phyloP scores from a whole-genome alignment of 2,797 vertebrate genomes.

The Notolepis coatsorum region DNA sequence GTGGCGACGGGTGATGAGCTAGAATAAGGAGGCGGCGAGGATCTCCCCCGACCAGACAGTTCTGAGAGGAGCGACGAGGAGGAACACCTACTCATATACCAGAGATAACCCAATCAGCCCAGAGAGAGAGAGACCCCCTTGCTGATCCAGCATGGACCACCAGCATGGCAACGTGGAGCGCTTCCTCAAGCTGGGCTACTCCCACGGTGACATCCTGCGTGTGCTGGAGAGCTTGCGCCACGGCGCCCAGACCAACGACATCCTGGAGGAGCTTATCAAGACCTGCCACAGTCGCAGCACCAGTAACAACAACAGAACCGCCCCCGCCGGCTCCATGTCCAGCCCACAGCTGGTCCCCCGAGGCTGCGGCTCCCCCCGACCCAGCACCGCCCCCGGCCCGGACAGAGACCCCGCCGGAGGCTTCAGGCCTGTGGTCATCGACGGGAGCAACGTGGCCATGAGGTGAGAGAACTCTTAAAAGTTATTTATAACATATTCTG shows the following conservation, averaged over 20 bases:
- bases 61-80: conserved; percentile 20
- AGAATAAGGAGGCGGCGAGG: conserved; percentile 55
- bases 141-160: conserved; percentile 64
- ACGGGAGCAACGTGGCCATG: conserved; percentile 95
- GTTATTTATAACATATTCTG: neutral
- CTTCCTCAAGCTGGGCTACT: conserved; percentile 91
- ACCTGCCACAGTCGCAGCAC: conserved; percentile 74
- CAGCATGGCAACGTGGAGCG: conserved; percentile 85
- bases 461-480: conserved; percentile 78
- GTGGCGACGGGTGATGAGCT: conserved; percentile 62
- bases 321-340: conserved; percentile 19
- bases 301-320: conserved; percentile 14
- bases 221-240: conserved; percentile 86
- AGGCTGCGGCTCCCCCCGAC: conserved; percentile 71
- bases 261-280: conserved; percentile 90
- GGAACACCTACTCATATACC: neutral
- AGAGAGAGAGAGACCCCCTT: neutral
- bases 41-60: conserved; percentile 45
- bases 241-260: conserved; percentile 90
- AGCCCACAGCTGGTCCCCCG: conserved; percentile 78
- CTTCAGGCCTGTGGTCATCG: conserved; percentile 90
- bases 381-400: neutral
- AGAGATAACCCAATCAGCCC: neutral
- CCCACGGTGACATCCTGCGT: conserved; percentile 80
- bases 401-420: conserved; percentile 27